Conservation (phyloP, 2,113 vertebrate genomes). For the Trogon melanurus region DNA sequence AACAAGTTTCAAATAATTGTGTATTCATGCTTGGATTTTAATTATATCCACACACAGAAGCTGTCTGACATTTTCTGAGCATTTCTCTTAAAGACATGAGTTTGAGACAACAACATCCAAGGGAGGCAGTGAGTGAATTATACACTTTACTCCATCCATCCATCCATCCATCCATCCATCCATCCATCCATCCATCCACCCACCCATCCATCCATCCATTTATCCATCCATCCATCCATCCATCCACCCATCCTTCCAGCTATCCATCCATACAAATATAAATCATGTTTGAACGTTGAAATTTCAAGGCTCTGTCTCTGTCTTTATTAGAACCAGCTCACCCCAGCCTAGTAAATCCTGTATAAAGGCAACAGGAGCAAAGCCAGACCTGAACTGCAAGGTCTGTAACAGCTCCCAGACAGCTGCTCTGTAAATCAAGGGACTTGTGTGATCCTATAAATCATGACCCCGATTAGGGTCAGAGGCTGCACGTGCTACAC, state of each 20-base stretch:
- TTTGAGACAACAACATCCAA: not conserved
- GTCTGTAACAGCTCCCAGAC: not conserved
- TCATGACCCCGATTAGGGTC: not conserved
- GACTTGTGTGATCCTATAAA: not conserved
- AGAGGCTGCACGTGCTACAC: not conserved
- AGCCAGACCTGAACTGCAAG: not conserved
- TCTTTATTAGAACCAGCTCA: not conserved
- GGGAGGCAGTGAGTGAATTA: not conserved
- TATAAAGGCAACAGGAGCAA: rapidly evolving
- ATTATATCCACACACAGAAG: not conserved
- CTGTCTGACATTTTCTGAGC: not conserved
- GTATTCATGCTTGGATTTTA: not conserved
- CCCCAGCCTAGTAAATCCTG: not conserved
- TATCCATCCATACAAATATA: not conserved
- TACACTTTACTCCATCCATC: not conserved
- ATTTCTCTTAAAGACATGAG: not conserved
- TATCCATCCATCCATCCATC: not conserved
- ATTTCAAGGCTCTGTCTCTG: not conserved
- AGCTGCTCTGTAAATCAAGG: not conserved
- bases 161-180: not conserved
- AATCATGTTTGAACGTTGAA: not conserved
- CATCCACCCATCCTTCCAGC: no score
- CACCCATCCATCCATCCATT: not conserved
- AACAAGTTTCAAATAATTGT: not conserved
- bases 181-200: not conserved